A percentile compares a stretch with the other conserved stretches of the same genome.
phyloP scores from a whole-genome alignment of 2,797 vertebrate species.

The Liparis tanakae region DNA sequence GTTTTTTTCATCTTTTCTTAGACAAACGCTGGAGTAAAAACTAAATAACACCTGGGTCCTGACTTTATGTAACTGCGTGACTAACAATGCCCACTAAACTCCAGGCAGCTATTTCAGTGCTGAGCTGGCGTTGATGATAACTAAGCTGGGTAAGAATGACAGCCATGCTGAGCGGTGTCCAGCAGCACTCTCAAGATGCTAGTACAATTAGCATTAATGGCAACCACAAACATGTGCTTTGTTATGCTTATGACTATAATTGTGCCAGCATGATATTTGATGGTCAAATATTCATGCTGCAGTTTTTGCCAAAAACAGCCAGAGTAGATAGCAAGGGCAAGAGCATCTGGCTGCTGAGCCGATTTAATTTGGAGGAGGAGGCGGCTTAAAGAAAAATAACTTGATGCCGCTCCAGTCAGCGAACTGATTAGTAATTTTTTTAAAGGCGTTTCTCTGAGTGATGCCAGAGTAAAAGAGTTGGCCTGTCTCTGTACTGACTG shows the following conservation, averaged over 20 bases:
- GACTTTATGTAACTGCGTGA: conserved; percentile 37
- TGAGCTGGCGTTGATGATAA: conserved; percentile 18
- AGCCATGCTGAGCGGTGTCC: conserved; percentile 37
- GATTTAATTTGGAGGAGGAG: conserved; percentile 46
- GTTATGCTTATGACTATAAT: conserved; percentile 49
- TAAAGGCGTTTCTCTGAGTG: conserved; percentile 24
- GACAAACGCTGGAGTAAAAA: conserved; percentile 7
- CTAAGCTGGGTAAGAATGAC: conserved; percentile 53
- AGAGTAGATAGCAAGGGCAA: conserved; percentile 16
- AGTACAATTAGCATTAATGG: conserved; percentile 43
- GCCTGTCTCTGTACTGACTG: conserved; percentile 31
- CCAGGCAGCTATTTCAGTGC: conserved; percentile 29
- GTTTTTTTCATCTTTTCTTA: conserved; percentile 7
- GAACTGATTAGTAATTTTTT: conserved; percentile 35
- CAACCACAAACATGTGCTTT: conserved; percentile 37
- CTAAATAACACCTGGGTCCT: conserved; percentile 18
- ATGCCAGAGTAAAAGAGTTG: conserved; percentile 5
- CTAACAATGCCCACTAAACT: conserved; percentile 34
- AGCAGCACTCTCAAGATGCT: conserved; percentile 39
- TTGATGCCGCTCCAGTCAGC: conserved; percentile 40
- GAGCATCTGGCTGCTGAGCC: conserved; percentile 40
- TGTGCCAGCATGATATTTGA: conserved; percentile 48
- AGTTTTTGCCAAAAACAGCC: conserved; percentile 38
- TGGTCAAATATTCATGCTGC: conserved; percentile 36
- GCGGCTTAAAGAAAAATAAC: conserved; percentile 38